These are phyloP conservation scores for Adela reaumurella DNA, from an alignment of 2,888 invertebrate species.

Conservation along the genomic window DNA sequence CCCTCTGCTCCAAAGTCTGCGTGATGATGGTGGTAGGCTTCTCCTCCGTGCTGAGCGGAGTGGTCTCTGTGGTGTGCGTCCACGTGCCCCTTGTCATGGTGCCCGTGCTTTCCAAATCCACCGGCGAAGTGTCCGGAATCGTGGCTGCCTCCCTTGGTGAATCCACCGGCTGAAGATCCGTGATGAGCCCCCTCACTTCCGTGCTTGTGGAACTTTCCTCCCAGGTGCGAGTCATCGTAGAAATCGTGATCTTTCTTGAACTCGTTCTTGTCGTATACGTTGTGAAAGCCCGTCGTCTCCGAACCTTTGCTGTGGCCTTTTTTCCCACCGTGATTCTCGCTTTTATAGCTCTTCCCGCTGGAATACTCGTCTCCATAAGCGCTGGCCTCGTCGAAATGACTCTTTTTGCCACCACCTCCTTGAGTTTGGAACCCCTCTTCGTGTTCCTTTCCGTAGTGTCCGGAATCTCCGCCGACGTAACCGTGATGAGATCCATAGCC, in stretches of 20 bases:
- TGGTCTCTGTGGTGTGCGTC: slow-evolving; percentile 39
- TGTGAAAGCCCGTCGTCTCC: slow-evolving; percentile 63
- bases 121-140: slow-evolving; percentile 48
- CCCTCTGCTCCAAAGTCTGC: slow-evolving; percentile 43
- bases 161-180: slow-evolving; percentile 46
- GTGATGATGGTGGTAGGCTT: slow-evolving; percentile 43
- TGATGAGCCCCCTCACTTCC: slow-evolving; percentile 49
- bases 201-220: slow-evolving; percentile 58
- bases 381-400: slow-evolving; percentile 45
- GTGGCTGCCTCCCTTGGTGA: slow-evolving; percentile 49
- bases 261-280: slow-evolving; percentile 66
- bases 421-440: slow-evolving; percentile 51
- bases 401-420: slow-evolving; percentile 47
- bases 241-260: slow-evolving; percentile 69
- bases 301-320: slow-evolving; percentile 58
- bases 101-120: slow-evolving; percentile 45
- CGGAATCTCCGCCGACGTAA: slow-evolving; percentile 53
- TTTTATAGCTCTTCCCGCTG: slow-evolving; percentile 47
- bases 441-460: slow-evolving; percentile 50
- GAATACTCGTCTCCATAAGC: slow-evolving; percentile 49
- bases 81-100: slow-evolving; percentile 45
- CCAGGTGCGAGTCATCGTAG: slow-evolving; percentile 61
- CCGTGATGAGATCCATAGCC: slow-evolving; percentile 46
- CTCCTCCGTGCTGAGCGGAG: slow-evolving; percentile 45
- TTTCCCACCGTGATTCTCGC: slow-evolving; percentile 49